Conservation (phyloP, 2,797 vertebrate species). For the Trachurus trachurus region DNA sequence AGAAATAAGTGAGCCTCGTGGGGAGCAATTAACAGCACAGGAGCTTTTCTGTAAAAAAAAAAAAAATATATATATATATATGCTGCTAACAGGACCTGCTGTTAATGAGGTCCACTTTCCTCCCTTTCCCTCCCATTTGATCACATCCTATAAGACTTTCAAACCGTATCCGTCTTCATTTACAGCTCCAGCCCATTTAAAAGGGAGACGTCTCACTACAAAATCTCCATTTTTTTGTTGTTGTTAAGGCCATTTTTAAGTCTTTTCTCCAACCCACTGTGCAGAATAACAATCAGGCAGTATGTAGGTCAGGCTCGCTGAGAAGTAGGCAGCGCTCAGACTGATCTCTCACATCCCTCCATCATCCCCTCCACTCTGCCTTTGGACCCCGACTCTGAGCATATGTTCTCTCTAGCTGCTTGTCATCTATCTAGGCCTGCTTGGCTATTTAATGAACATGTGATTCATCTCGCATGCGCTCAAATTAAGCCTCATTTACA, state of each 20-base stretch:
- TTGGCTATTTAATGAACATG: constrained; percentile 54
- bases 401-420: constrained; percentile 56
- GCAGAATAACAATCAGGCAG: constrained; percentile 75
- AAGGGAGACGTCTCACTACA: constrained; percentile 15
- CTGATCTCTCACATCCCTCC: constrained; percentile 53
- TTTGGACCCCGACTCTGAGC: constrained; percentile 57
- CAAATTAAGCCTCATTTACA: constrained; percentile 47
- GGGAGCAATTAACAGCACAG: constrained; percentile 67
- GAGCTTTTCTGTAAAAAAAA: constrained; percentile 40
- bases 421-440: constrained; percentile 53
- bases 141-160: neutral
- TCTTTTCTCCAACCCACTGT: constrained; percentile 41
- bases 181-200: neutral
- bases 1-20: constrained; percentile 48
- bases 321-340: constrained; percentile 52
- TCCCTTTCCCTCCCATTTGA: neutral
- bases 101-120: constrained; percentile 43
- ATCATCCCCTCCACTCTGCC: constrained; percentile 43
- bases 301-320: constrained; percentile 79
- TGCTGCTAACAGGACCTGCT: constrained; percentile 3
- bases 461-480: constrained; percentile 21
- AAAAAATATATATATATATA: neutral
- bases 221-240: constrained; percentile 3
- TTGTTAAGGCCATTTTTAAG: constrained; percentile 36
- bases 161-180: neutral